Percentiles rank a stretch among this genome's conserved stretches.
Conservation (phyloP, 2,797 vertebrate genomes). For the Falco rusticolus region DNA sequence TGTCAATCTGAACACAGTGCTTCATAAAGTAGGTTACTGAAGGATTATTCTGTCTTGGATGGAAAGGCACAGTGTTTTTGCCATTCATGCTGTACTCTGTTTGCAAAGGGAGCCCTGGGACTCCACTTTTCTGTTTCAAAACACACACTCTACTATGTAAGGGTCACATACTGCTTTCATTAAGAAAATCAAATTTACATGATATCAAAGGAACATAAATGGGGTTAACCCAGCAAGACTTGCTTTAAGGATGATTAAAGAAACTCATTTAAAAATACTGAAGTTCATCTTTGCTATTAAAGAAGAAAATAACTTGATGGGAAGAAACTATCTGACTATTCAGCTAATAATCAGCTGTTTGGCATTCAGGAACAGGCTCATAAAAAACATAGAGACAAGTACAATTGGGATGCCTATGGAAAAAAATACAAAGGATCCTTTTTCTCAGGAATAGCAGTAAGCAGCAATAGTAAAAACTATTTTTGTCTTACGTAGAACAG, state of each 20-base stretch:
- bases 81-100: neutral
- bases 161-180: neutral
- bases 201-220: neutral
- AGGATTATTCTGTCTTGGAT: neutral
- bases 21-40: neutral
- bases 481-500: conserved; percentile 80
- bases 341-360: neutral
- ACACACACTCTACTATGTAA: neutral
- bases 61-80: neutral
- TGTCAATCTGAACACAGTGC: neutral
- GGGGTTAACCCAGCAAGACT: neutral
- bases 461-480: neutral
- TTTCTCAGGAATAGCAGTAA: neutral
- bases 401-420: neutral
- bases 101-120: neutral
- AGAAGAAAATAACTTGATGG: neutral
- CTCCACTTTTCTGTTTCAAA: neutral
- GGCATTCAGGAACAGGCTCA: neutral
- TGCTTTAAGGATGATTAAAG: neutral
- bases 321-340: neutral
- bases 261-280: neutral
- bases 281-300: neutral
- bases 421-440: neutral
- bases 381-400: neutral
- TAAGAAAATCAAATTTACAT: neutral